These are phyloP conservation scores for Ctenomys sociabilis DNA, from an alignment of 2,113 vertebrate species.

Conservation along the genomic window DNA sequence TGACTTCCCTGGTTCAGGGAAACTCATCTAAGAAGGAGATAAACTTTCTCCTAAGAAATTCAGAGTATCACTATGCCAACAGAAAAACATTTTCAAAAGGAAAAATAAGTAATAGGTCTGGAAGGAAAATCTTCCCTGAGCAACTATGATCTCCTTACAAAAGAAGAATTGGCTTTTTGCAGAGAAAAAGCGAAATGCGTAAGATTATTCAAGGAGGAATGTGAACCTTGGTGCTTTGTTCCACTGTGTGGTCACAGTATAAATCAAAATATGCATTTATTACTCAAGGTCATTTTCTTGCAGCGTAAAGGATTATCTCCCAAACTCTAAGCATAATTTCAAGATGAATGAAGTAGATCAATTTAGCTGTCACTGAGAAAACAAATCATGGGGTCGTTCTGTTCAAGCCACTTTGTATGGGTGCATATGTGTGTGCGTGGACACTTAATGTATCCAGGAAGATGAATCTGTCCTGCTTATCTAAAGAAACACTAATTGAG, in stretches of 20 bases:
- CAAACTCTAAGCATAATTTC: background rate
- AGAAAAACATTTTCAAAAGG: constrained; percentile 74
- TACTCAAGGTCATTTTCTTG: background rate
- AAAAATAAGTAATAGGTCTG: constrained; percentile 70
- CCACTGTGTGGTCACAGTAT: background rate
- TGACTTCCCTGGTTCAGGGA: constrained; percentile 58
- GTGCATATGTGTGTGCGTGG: background rate
- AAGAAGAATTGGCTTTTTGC: constrained; percentile 63
- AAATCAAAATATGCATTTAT: background rate
- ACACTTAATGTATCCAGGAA: background rate
- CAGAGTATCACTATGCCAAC: constrained; percentile 68
- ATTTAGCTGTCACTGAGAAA: constrained; percentile 21
- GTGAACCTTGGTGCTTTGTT: background rate
- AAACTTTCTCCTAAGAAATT: constrained; percentile 61
- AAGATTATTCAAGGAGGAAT: background rate
- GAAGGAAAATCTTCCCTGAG: constrained; percentile 65
- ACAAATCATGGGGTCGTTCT: background rate
- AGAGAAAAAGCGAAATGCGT: constrained; percentile 67
- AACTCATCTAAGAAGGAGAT: constrained; percentile 10
- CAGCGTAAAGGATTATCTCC: background rate
- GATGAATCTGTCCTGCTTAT: background rate
- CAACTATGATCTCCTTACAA: constrained; percentile 62
- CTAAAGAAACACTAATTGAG: constrained; percentile 9
- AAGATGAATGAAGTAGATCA: background rate
- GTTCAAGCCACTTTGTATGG: background rate